Evolutionary conservation across 2,888 invertebrate species (phyloP).

Genomic region (Malthinus seriepunctatus): DNA sequence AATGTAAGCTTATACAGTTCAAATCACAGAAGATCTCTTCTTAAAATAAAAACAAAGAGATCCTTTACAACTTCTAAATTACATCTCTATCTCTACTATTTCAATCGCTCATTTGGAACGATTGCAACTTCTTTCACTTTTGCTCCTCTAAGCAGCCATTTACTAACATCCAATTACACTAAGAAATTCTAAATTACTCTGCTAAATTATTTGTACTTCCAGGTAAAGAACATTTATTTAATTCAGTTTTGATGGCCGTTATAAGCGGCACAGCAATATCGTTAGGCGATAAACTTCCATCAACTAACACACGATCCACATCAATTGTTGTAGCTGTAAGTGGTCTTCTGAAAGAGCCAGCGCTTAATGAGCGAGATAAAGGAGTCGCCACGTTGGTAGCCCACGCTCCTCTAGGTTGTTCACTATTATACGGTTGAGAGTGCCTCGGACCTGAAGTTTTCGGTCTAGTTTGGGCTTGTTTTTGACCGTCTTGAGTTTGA

Average conservation of each 20-base stretch:
- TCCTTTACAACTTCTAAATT: no score
- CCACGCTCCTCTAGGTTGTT: constrained; percentile 58
- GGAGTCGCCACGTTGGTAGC: constrained; percentile 58
- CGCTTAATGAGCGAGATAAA: constrained; percentile 64
- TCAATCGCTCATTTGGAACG: no score
- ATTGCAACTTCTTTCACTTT: no score
- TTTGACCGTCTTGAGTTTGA: constrained; percentile 11
- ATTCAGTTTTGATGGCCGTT: constrained; percentile 80
- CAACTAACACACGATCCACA: constrained; percentile 60
- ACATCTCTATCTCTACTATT: no score
- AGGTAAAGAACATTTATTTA: constrained; percentile 52
- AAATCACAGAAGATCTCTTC: no score
- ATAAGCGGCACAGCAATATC: constrained; percentile 84
- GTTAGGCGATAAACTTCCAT: constrained; percentile 61
- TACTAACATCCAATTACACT: no score
- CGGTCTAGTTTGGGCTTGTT: constrained; percentile 40
- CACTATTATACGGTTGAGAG: constrained; percentile 44
- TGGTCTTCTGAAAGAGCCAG: constrained; percentile 65
- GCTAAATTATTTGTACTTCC: constrained; percentile 50
- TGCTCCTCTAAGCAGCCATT: no score
- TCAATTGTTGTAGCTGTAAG: constrained; percentile 55
- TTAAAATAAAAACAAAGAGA: no score
- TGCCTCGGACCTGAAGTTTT: constrained; percentile 49
- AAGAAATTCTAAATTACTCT: constrained; percentile 23
- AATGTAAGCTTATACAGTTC: no score